Percentiles rank a stretch among this genome's conserved stretches.
These are phyloP conservation scores for Turritopsis rubra DNA, from an alignment of 30 jellyfish, hydroid and myxozoan genomes.

Conservation along the genomic window DNA sequence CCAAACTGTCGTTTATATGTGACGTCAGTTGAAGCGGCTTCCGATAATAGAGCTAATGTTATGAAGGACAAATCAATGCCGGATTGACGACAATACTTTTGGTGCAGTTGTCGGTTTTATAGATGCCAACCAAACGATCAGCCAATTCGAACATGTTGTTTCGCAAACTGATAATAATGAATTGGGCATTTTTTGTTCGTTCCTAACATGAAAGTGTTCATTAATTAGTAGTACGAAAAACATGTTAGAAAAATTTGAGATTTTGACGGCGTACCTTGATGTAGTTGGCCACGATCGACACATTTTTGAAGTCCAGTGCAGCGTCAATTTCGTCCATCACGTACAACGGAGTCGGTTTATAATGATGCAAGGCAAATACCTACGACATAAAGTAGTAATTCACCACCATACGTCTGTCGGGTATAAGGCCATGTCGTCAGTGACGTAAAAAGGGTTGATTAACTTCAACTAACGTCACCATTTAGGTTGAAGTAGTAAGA, in stretches of 20 bases:
- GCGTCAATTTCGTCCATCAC: conserved; percentile 99
- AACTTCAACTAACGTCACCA: neutral
- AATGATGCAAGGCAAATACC: conserved; percentile 95
- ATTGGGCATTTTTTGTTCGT: conserved; percentile 90
- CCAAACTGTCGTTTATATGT: too few species aligned
- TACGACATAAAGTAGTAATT: neutral
- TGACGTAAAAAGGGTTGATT: neutral
- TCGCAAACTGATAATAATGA: conserved; percentile 82
- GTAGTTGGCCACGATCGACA: conserved; percentile 85
- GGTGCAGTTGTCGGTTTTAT: conserved; percentile 86
- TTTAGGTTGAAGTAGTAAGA: neutral
- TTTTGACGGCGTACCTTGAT: conserved; percentile 89
- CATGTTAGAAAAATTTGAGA: too few species aligned
- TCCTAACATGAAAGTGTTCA: conserved; percentile 60
- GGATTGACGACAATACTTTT: conserved; percentile 75
- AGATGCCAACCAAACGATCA: conserved; percentile 86
- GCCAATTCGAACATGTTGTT: conserved; percentile 94
- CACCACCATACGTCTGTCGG: neutral
- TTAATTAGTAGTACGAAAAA: too few species aligned
- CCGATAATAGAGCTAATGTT: neutral
- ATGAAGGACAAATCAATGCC: conserved; percentile 10
- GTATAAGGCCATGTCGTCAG: too few species aligned
- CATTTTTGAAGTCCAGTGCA: conserved; percentile 92
- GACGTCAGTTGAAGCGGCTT: too few species aligned
- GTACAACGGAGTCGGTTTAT: conserved; percentile 83